Percentiles rank a stretch among this genome's conserved stretches.
phyloP scores from a whole-genome alignment of 2,888 invertebrate genomes.

The Smittia sp. region DNA sequence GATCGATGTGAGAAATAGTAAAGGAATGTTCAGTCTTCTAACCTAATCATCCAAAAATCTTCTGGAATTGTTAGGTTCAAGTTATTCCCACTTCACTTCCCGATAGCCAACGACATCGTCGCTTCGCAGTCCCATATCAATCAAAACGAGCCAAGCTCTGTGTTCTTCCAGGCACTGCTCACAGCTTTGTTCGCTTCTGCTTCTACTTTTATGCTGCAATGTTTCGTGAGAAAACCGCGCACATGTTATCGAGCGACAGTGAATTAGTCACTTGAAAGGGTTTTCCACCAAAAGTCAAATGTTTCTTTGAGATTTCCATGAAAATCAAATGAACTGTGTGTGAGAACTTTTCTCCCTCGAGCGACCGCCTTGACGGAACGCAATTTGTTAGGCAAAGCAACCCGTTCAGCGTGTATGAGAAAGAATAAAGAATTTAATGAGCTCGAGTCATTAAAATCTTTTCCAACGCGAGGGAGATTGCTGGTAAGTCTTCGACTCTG shows the following conservation, averaged over 20 bases:
- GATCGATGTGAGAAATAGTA: too few species aligned
- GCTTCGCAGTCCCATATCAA: too few species aligned
- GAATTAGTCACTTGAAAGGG: conserved; percentile 40
- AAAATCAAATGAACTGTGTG: conserved; percentile 31
- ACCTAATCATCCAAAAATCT: too few species aligned
- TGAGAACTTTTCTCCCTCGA: conserved; percentile 37
- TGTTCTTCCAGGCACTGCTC: too few species aligned
- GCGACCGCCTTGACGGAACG: neutral
- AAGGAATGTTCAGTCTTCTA: too few species aligned
- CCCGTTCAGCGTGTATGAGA: neutral
- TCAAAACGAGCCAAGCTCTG: too few species aligned
- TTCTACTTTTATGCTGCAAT: too few species aligned
- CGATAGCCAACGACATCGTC: too few species aligned
- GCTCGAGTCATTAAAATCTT: conserved; percentile 29
- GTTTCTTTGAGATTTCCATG: conserved; percentile 37
- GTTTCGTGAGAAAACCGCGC: conserved; percentile 34
- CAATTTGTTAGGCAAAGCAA: neutral
- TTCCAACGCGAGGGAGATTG: neutral
- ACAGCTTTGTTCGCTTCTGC: too few species aligned
- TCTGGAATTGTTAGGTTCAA: too few species aligned
- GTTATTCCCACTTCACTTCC: too few species aligned
- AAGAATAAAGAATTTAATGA: conserved; percentile 36
- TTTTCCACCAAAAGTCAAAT: conserved; percentile 38
- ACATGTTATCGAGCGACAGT: conserved; percentile 28
- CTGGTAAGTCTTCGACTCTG: neutral